Percentiles rank a stretch among this genome's conserved stretches.
Evolutionary conservation across 2,113 vertebrate species (phyloP).

Genomic region (Serinus canaria): DNA sequence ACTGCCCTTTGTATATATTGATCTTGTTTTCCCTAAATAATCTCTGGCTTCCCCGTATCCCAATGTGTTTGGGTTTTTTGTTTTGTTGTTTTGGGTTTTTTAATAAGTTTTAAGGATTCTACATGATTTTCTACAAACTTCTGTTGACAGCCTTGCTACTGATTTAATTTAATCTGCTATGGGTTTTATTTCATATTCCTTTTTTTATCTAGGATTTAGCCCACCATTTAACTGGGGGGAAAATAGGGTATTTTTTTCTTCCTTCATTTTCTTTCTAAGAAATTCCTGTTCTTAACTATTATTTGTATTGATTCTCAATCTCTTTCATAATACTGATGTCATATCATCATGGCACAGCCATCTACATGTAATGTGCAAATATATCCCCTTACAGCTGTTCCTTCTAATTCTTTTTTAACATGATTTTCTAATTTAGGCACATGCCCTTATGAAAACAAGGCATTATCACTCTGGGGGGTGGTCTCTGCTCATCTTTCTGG

Average conservation of each 20-base stretch:
- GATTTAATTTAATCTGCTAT: not conserved
- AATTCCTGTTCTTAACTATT: not conserved
- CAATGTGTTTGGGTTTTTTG: not conserved
- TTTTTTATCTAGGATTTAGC: not conserved
- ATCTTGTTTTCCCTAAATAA: not conserved
- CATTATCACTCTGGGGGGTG: not conserved
- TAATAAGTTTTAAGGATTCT: not conserved
- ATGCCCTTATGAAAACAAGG: not conserved
- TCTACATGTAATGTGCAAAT: not conserved
- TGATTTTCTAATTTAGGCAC: not conserved
- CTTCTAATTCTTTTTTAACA: not conserved
- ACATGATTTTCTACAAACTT: not conserved
- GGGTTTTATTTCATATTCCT: not conserved
- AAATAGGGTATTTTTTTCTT: not conserved
- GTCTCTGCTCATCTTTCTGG: not conserved
- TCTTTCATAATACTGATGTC: not conserved
- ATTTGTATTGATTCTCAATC: not conserved
- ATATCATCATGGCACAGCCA: fast-evolving
- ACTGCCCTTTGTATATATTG: not conserved
- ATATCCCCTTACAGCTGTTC: not conserved
- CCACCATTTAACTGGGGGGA: not conserved
- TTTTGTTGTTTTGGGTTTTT: too few species aligned
- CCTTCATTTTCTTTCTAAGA: not conserved
- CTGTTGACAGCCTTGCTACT: not conserved
- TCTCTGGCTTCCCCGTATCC: not conserved